phyloP scores from a whole-genome alignment of 2,888 invertebrate species.

The Thumatha senex region DNA sequence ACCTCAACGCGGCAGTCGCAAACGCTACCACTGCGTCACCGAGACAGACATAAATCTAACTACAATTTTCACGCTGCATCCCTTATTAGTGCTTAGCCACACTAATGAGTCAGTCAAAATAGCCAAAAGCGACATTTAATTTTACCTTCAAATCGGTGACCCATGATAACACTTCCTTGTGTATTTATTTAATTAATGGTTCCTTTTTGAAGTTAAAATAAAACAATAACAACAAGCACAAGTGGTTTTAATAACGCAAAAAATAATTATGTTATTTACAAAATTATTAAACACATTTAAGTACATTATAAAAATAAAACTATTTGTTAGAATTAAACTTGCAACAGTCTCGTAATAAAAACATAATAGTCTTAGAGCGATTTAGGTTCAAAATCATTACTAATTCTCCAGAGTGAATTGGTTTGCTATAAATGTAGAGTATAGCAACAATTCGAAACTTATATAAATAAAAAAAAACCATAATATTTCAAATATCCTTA shows the following conservation, averaged over 20 bases:
- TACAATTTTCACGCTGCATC: no score
- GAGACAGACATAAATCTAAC: no score
- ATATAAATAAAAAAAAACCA: background rate
- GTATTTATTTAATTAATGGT: no score
- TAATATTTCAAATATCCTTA: background rate
- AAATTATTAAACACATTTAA: constrained; percentile 33
- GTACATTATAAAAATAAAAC: constrained; percentile 34
- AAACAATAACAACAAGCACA: constrained; percentile 50
- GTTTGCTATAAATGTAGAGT: background rate
- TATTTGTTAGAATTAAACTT: background rate
- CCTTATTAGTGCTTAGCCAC: no score
- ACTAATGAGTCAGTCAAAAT: no score
- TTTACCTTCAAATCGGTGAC: no score
- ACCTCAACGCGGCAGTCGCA: no score
- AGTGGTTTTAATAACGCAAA: constrained; percentile 35
- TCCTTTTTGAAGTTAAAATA: constrained; percentile 40
- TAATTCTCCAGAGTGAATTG: background rate
- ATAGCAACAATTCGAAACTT: background rate
- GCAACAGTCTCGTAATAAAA: background rate
- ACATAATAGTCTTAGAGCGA: background rate
- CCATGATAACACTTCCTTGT: no score
- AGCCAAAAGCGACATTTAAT: no score
- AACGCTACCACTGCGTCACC: no score
- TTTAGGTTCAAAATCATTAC: background rate
- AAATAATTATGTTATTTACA: constrained; percentile 58